Percentiles rank a stretch among this genome's conserved stretches.
phyloP scores from a whole-genome alignment of 2,113 vertebrate genomes.

The Antennarius striatus region DNA sequence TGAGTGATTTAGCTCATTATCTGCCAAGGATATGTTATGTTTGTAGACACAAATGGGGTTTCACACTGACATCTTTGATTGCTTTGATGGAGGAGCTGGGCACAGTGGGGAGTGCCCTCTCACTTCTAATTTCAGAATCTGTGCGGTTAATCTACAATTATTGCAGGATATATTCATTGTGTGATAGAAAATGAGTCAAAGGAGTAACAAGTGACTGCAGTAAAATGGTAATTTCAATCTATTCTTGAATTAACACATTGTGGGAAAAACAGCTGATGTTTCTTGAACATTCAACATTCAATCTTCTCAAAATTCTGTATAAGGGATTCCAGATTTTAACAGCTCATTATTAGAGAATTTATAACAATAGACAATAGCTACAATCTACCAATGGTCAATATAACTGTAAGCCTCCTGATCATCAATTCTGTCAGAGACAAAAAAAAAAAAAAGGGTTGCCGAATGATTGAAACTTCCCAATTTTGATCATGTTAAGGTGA shows the following conservation, averaged over 20 bases:
- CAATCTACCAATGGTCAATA: no score
- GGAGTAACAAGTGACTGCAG: constrained; percentile 67
- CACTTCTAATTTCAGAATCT: constrained; percentile 82
- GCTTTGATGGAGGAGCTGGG: constrained; percentile 43
- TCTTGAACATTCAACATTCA: constrained; percentile 37
- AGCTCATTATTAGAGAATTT: no score
- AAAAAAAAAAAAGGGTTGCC: no score
- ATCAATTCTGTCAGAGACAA: no score
- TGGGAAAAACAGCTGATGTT: constrained; percentile 56
- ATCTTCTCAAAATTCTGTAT: constrained; percentile 29
- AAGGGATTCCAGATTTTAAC: constrained; percentile 5
- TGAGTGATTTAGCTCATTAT: constrained; percentile 79
- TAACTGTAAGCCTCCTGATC: no score
- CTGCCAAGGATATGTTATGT: constrained; percentile 85
- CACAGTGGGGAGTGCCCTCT: constrained; percentile 62
- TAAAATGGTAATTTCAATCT: constrained; percentile 72
- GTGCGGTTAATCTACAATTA: constrained; percentile 74
- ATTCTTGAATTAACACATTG: constrained; percentile 81
- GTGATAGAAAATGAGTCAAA: constrained; percentile 63
- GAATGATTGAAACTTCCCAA: no score
- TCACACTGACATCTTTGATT: constrained; percentile 78
- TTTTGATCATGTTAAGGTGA: no score
- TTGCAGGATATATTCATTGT: constrained; percentile 72
- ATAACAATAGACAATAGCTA: no score
- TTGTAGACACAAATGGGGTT: constrained; percentile 89